A percentile compares a stretch with the other conserved stretches of the same genome.
These are phyloP conservation scores for Gambusia affinis DNA, from an alignment of 2,113 vertebrate species.

Conservation along the genomic window DNA sequence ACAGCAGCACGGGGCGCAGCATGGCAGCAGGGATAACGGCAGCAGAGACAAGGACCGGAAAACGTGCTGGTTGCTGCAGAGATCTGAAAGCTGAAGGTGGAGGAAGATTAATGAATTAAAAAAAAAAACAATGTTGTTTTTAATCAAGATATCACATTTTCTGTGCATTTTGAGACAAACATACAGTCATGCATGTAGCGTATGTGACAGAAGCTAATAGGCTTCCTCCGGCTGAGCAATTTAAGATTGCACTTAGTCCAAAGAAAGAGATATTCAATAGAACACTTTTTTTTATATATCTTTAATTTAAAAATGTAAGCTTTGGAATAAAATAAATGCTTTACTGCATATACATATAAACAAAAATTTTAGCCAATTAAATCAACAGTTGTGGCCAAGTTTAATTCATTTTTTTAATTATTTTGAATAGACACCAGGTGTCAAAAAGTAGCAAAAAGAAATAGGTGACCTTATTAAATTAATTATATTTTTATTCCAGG, in stretches of 20 bases:
- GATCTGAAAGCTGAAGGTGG: not conserved
- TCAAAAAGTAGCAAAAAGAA: not conserved
- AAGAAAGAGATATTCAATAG: not conserved
- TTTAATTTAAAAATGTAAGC: no score
- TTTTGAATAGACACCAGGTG: no score
- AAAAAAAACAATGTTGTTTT: not conserved
- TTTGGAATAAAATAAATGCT: not conserved
- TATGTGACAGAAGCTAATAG: not conserved
- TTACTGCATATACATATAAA: not conserved
- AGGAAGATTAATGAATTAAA: not conserved
- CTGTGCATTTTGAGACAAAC: not conserved
- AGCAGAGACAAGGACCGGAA: constrained; percentile 22
- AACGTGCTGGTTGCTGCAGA: constrained; percentile 33
- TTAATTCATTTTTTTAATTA: no score
- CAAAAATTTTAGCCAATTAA: no score
- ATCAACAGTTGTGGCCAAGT: no score
- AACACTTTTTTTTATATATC: no score
- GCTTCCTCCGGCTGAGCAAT: no score
- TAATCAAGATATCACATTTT: not conserved
- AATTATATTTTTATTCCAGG: not conserved
- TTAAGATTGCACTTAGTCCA: not conserved
- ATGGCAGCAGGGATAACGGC: constrained; percentile 52
- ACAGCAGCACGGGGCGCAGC: constrained; percentile 77
- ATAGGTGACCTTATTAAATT: not conserved
- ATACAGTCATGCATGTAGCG: not conserved